These are phyloP conservation scores for Hydrophis major DNA, from an alignment of 2,797 vertebrate species.

Conservation along the genomic window DNA sequence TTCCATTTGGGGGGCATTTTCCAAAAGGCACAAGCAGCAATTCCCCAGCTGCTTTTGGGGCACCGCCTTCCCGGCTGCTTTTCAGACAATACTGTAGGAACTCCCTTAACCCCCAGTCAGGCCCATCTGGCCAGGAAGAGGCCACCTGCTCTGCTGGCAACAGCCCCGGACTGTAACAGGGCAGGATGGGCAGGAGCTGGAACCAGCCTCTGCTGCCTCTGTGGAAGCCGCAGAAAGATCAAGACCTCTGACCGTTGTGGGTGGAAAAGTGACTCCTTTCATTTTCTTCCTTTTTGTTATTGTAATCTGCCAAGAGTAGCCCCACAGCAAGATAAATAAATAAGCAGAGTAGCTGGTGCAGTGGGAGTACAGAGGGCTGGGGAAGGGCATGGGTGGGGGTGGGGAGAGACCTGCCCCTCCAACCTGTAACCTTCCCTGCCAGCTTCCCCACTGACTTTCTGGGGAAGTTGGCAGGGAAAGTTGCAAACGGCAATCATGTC, in stretches of 20 bases:
- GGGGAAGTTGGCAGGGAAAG: background rate
- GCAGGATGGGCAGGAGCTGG: background rate
- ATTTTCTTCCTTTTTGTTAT: background rate
- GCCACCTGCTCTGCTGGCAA: background rate
- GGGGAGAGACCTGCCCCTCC: background rate
- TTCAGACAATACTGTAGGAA: no score
- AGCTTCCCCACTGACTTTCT: background rate
- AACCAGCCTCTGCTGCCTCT: background rate
- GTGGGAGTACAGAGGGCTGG: background rate
- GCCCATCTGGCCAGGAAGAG: background rate
- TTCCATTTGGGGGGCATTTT: background rate
- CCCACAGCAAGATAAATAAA: background rate
- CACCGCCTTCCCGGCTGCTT: background rate
- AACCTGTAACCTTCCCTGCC: background rate
- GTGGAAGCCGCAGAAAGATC: background rate
- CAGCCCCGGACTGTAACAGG: no score
- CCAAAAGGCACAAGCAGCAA: background rate
- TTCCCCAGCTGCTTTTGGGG: background rate
- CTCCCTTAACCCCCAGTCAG: no score
- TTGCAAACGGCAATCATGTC: background rate
- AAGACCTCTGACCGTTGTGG: background rate
- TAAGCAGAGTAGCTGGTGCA: background rate
- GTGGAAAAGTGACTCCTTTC: background rate
- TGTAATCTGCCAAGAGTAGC: background rate
- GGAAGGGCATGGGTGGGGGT: background rate